Evolutionary conservation across 35 echinoderm and acorn worm genomes (phyloP).

Genomic region (Apostichopus japonicus): DNA sequence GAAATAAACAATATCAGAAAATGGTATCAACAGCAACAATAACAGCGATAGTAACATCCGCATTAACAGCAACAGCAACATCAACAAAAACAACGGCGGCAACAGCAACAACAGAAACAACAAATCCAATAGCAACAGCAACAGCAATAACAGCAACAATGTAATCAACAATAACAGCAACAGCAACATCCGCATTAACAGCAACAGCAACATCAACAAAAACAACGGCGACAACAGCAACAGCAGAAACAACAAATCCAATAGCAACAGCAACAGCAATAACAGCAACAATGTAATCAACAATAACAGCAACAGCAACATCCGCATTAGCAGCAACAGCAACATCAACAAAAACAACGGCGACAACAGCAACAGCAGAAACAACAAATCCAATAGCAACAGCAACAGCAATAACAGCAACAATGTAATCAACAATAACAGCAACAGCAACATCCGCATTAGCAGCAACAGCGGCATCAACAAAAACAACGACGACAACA

Average conservation of each 20-base stretch:
- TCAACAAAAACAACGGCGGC: background rate
- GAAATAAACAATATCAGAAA: too few relatives aligned
- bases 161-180: background rate
- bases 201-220: background rate
- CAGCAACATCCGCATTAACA: background rate
- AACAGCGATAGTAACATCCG: constrained; percentile 1
- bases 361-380: constrained; percentile 4
- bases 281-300: background rate
- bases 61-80: constrained; percentile 29
- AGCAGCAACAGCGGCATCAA: background rate
- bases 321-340: background rate
- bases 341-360: background rate
- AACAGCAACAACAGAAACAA: constrained; percentile 38
- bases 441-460: background rate
- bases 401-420: constrained; percentile 11
- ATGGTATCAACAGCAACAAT: constrained; percentile 16
- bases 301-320: background rate
- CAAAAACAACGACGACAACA: background rate
- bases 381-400: background rate
- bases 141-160: background rate
- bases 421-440: background rate
- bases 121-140: background rate
- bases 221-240: background rate
- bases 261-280: constrained; percentile 1
- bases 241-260: constrained; percentile 29